Base-by-base conservation (phyloP, 2,888 invertebrate genomes). In the Doris montereyensis region DNA sequence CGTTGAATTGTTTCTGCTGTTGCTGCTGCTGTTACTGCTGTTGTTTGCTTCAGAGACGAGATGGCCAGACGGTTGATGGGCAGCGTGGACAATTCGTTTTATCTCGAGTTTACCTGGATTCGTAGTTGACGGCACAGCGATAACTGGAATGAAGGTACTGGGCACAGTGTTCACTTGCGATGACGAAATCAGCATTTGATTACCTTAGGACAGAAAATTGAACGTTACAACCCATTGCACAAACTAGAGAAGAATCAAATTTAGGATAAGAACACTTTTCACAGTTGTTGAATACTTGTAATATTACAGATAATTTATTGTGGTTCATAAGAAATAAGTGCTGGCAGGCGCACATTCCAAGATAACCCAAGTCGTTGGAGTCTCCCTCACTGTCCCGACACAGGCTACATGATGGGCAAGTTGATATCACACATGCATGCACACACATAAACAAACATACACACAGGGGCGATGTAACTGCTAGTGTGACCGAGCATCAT, bases 51-150 rank as follows among this genome's bases (percentile, higher is more conserved):
- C 60, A 2, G 71, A 13, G n/a, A 24, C 62, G 21, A 30, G 21
- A 0, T 35, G 28, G 13, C 65, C 28, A n/a, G 78, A 2, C 24
- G 62, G 30, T 24, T 60, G 13, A 10, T 24, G 41, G 21, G 62
- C 5, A 13, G 72, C 13, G 3, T 62, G 78, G 58, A 73, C 60
- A 35, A 79, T 76, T 71, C 79, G 67, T 58, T 79, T 79, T 24
- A 79, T 79, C 32, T 79, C 79, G 24, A 79, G 17, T 17, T 79
- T 76, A 10, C 79, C 76, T 13, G 79, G 79, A 26, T 76, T 76
- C 2, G 70, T 26, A 1, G 60, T 28, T 60, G 79, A 79, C 8
- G 79, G 79, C 5, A 79, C 62, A 21, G 79, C 79, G 24, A 79
- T 35, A 34, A 79, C 79, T 5, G 79, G 79, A 24, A 79, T 79